Evolutionary conservation across 2,113 vertebrate species (phyloP), one percentile per base, ranked within the genome.

Genomic region (Platycercus adscitus): DNA sequence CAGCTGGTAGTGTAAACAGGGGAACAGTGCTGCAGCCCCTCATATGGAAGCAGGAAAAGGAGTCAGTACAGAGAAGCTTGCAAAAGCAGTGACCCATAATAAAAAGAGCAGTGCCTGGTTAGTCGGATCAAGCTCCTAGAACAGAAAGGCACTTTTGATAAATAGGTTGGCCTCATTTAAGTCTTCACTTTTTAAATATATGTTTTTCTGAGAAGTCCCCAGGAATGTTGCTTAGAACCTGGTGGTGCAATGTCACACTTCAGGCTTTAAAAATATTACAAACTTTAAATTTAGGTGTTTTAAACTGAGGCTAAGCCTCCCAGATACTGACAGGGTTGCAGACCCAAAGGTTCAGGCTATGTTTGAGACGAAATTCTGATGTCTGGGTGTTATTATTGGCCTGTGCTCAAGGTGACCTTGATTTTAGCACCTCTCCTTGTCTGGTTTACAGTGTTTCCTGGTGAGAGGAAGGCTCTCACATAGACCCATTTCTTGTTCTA

Each of bases 1-100:
- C 94, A 96, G 61, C 89, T 92, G 47, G 55, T 44, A 65, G 70
- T 72, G 89, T 86, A 95, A 95, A 95, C 93, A 92, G 78, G 81
- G 49, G 44, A 78, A 93, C 65, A 55, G 52, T 7, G 24, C 93
- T 65, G 80, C 73, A 93, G 84, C 66, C 58, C 69, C 81, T 46
- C 53, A n/a, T 39, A 33, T 63, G 33, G 33, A 89, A 89, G 78
- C 66, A 89, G 93, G 85, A 77, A 85, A 73, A 80, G 75, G 84
- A 96, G 79, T 89, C 85, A 86, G 87, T 89, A 46, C 49, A 73
- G 63, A 37, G 84, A 89, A 61, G 70, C 81, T 96, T 95, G 89
- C 91, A 93, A 93, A 95, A 58, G 87, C 94, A 49, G 53, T 96
- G 93, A 95, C 87, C 94, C 88, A 1, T 90, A 77, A 88, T 61